phyloP scores from a whole-genome alignment of 2,888 invertebrate species.

The Agrotis exclamationis region DNA sequence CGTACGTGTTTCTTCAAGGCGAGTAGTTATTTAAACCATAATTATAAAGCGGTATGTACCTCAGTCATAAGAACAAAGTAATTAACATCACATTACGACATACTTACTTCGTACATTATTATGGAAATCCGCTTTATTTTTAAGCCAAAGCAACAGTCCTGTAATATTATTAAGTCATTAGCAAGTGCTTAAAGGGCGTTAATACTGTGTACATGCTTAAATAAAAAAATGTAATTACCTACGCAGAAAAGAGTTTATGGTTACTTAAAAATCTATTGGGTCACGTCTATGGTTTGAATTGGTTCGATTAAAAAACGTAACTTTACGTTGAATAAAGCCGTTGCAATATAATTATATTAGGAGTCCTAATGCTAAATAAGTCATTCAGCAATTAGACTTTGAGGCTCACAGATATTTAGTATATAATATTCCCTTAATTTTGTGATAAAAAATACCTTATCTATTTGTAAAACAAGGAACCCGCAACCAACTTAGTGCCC shows the following conservation, averaged over 20 bases:
- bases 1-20: conserved; percentile 25
- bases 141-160: conserved; percentile 28
- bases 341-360: background rate
- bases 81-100: conserved; percentile 50
- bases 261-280: conserved; percentile 10
- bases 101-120: conserved; percentile 39
- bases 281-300: conserved; percentile 4
- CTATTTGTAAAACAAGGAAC: background rate
- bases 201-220: conserved; percentile 24
- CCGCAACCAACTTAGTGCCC: background rate
- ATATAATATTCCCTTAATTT: background rate
- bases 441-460: background rate
- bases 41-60: conserved; percentile 28
- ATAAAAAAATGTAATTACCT: conserved; percentile 31
- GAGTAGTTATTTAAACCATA: conserved; percentile 49
- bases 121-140: conserved; percentile 49
- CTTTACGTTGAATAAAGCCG: background rate
- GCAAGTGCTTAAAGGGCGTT: conserved; percentile 33
- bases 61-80: conserved; percentile 55
- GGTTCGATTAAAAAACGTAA: background rate
- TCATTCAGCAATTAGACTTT: too few species aligned
- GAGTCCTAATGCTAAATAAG: background rate
- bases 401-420: too few species aligned
- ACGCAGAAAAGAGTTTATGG: conserved; percentile 9
- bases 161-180: conserved; percentile 56